Evolutionary conservation across 2,797 vertebrate genomes (phyloP).

Genomic region (Periophthalmus magnuspinnatus): DNA sequence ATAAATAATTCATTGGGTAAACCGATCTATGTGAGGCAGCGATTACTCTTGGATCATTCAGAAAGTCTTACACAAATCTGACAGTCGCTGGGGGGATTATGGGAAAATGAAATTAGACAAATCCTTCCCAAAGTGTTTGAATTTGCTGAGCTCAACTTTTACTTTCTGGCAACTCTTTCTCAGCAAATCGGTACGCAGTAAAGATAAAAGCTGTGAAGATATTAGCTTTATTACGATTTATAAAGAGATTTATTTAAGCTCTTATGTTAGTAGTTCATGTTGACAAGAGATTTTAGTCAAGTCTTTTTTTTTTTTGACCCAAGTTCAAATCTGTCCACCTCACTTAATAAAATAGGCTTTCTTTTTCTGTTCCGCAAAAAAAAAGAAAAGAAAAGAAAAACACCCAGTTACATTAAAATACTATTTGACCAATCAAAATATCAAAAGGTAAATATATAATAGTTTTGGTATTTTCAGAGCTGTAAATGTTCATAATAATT

Average conservation of each 20-base stretch:
- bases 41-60: conserved; percentile 45
- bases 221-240: not conserved
- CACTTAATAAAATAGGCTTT: too few species aligned
- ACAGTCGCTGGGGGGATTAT: conserved; percentile 45
- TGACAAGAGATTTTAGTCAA: too few species aligned
- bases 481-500: too few species aligned
- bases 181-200: not conserved
- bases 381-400: too few species aligned
- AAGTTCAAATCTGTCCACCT: too few species aligned
- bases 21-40: conserved; percentile 36
- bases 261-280: too few species aligned
- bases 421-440: too few species aligned
- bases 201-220: not conserved
- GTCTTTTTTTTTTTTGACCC: too few species aligned
- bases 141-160: conserved; percentile 37
- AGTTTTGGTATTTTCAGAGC: too few species aligned
- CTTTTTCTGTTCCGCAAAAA: too few species aligned
- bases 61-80: conserved; percentile 40
- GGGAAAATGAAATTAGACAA: conserved; percentile 54
- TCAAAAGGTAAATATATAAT: too few species aligned
- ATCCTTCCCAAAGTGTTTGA: conserved; percentile 45
- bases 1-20: conserved; percentile 66
- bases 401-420: too few species aligned
- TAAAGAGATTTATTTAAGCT: not conserved
- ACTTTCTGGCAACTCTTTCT: not conserved